Conservation (phyloP, 2,113 vertebrate genomes). For the Pluvialis apricaria region DNA sequence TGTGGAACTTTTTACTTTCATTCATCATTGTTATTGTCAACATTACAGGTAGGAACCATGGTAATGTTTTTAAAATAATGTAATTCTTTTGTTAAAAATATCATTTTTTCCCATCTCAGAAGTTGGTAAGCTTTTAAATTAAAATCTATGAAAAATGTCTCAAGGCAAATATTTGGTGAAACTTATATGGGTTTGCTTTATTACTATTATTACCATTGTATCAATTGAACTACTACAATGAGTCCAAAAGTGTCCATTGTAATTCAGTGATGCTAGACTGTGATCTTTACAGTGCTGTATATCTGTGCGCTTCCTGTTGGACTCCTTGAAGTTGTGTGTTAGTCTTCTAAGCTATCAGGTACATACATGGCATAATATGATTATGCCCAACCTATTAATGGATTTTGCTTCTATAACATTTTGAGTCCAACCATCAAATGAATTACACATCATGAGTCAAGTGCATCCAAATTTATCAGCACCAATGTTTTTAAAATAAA, state of each 20-base stretch:
- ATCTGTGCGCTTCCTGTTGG: background rate
- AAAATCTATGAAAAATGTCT: background rate
- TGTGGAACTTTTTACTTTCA: background rate
- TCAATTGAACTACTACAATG: background rate
- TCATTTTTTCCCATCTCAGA: background rate
- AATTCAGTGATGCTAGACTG: background rate
- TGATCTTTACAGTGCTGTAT: background rate
- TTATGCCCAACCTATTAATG: background rate
- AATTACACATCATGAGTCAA: background rate
- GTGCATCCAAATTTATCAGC: background rate
- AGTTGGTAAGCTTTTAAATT: background rate
- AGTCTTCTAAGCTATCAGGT: background rate
- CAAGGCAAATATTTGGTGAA: background rate
- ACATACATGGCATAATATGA: background rate
- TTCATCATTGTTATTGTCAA: background rate
- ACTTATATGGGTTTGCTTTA: background rate
- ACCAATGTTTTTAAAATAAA: background rate
- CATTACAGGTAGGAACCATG: background rate
- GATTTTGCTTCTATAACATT: background rate
- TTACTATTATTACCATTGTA: fast-evolving
- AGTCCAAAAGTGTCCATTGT: background rate
- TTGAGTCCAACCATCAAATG: background rate
- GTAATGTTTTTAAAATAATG: background rate
- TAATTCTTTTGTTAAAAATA: background rate
- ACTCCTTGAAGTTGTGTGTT: background rate